These are phyloP conservation scores for Carettochelys insculpta DNA, from an alignment of 2,113 vertebrate genomes.

Conservation along the genomic window DNA sequence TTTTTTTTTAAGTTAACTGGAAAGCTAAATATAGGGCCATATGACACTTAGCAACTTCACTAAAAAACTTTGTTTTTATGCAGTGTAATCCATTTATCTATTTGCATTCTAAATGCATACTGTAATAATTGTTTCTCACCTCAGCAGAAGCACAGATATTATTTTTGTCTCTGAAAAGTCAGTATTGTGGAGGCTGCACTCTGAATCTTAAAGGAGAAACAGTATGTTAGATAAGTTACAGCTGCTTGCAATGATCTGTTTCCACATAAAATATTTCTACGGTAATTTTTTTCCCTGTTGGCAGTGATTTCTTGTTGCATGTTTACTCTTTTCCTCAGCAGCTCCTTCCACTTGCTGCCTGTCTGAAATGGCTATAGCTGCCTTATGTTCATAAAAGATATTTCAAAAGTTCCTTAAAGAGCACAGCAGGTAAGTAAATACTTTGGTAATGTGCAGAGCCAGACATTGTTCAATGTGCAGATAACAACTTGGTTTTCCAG, in stretches of 20 bases:
- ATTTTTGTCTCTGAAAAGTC: constrained; percentile 1
- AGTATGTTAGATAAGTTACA: background rate
- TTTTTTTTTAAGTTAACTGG: background rate
- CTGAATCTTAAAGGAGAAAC: background rate
- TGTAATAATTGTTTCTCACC: background rate
- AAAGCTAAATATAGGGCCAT: background rate
- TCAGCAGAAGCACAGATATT: background rate
- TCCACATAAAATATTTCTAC: background rate
- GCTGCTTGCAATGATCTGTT: background rate
- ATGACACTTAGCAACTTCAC: background rate
- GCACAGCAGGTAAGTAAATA: background rate
- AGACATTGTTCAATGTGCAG: background rate
- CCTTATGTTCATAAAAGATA: background rate
- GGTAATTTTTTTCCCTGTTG: background rate
- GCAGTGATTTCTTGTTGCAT: background rate
- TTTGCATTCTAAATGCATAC: background rate
- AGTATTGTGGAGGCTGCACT: background rate
- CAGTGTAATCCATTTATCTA: background rate
- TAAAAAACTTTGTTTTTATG: constrained; percentile 1
- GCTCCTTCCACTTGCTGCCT: background rate
- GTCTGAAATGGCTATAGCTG: constrained; percentile 25
- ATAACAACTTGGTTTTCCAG: background rate
- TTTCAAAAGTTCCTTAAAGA: rapidly evolving
- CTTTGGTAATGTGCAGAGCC: constrained; percentile 3
- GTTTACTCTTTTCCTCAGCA: background rate